phyloP scores from a whole-genome alignment of 1,140 invertebrate genomes.

The Drosophila cardini region DNA sequence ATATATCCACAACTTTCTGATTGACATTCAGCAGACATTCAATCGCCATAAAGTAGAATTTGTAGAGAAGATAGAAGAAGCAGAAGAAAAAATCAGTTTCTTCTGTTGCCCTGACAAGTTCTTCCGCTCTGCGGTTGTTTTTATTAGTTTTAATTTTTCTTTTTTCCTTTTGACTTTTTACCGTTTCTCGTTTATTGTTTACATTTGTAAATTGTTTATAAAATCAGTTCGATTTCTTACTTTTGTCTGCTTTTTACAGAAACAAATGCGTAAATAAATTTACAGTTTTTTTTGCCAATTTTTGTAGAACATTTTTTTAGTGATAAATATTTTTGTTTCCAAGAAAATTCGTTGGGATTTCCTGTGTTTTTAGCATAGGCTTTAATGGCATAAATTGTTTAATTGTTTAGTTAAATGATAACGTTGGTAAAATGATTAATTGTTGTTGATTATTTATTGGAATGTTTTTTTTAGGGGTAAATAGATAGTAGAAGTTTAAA shows the following conservation, averaged over 20 bases:
- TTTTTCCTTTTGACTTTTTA: not conserved
- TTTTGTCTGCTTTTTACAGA: slow-evolving; percentile 11
- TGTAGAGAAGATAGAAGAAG: no score
- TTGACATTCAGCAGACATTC: slow-evolving; percentile 65
- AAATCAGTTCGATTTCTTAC: slow-evolving; percentile 19
- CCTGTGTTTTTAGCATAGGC: not conserved
- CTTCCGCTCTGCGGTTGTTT: slow-evolving; percentile 54
- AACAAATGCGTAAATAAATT: slow-evolving; percentile 23
- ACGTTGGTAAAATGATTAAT: slow-evolving; percentile 3
- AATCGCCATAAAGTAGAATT: slow-evolving; percentile 18
- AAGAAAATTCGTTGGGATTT: not conserved
- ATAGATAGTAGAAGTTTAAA: not conserved
- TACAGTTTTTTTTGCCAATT: slow-evolving; percentile 22
- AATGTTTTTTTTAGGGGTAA: not conserved
- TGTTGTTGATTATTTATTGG: not conserved
- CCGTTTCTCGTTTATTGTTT: slow-evolving; percentile 29
- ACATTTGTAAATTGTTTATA: slow-evolving; percentile 67
- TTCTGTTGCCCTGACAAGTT: slow-evolving; percentile 45
- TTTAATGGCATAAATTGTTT: slow-evolving; percentile 4
- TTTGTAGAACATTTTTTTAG: not conserved
- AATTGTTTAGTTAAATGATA: slow-evolving; percentile 1
- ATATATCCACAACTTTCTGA: slow-evolving; percentile 30
- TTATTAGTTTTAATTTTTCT: slow-evolving; percentile 29
- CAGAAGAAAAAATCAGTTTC: not conserved
- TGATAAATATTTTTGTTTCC: not conserved